Evolutionary conservation across 2,888 invertebrate species (phyloP), one percentile per base, ranked within the genome.

Genomic region (Ennomos erosarius): DNA sequence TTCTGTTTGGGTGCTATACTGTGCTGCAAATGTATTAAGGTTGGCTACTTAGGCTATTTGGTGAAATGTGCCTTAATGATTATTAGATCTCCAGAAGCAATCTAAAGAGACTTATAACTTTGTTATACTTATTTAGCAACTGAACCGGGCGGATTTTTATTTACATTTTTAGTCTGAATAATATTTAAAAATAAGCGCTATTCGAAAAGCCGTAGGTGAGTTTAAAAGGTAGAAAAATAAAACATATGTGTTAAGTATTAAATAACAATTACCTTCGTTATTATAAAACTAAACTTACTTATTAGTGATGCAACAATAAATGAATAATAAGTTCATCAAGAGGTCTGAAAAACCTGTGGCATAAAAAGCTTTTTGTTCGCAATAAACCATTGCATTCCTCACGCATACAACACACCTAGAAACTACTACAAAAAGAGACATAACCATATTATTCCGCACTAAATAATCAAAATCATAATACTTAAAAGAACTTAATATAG

Each of bases 371-470:
- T 46, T 54, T 46, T 10, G 40, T 26, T 6, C 10, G n/a, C 35
- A 40, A 10, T 26, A 48, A 47, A 54, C 10, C 33, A 43, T 47
- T 26, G 47, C 26, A 37, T 16, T 35, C 35, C 39, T 35, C 34
- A 50, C 36, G 45, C 49, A 50, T 46, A 11, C 33, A 57, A 43
- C 38, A 34, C 33, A 51, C 46, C 6, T 26, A 26, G 37, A 42
- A 50, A 49, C 40, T 53, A 57, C 37, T 44, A 55, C 46, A 42
- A 42, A 52, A 36, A 36, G 39, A 44, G 42, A 44, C 43, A 58
- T 49, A 53, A 44, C 48, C 34, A 38, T 48, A 47, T 44, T 53
- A 47, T 33, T 43, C 42, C 38, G 12, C 52, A 50, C 40, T 35
- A 26, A 39, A 44, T 37, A n/a, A n/a, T 37, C 8, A 33, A 26